These are phyloP conservation scores for Eueremaeus valkanovi DNA, from an alignment of 2,888 invertebrate species.

Conservation along the genomic window DNA sequence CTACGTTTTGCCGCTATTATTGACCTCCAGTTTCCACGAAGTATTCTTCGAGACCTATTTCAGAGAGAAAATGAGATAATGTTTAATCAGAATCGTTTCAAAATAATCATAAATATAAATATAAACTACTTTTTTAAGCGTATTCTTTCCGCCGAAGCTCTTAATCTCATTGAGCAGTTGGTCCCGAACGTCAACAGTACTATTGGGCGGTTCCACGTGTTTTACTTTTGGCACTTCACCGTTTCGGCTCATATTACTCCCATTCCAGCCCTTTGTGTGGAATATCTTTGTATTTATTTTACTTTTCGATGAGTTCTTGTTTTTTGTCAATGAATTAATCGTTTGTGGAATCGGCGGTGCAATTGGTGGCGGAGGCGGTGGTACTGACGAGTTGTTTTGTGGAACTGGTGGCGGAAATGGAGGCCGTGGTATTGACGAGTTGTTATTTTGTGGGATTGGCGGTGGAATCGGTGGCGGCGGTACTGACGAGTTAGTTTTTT, in stretches of 20 bases:
- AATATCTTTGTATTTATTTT: slow-evolving; percentile 8
- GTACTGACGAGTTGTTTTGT: slow-evolving; percentile 30
- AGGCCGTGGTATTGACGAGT: slow-evolving; percentile 22
- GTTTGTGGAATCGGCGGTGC: slow-evolving; percentile 33
- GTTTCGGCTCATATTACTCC: not conserved
- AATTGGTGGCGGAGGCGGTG: slow-evolving; percentile 34
- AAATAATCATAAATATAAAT: not conserved
- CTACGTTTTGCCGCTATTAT: not conserved
- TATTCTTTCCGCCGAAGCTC: slow-evolving; percentile 60
- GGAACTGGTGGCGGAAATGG: slow-evolving; percentile 35
- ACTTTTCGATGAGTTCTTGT: not conserved
- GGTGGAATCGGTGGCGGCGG: slow-evolving; percentile 37
- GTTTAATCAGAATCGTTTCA: not conserved
- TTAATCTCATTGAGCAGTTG: slow-evolving; percentile 67
- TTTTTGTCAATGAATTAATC: not conserved
- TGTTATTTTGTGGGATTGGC: slow-evolving; percentile 18
- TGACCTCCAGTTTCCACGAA: slow-evolving; percentile 32
- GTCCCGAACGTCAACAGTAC: slow-evolving; percentile 60
- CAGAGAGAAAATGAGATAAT: not conserved
- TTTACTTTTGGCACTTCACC: slow-evolving; percentile 36
- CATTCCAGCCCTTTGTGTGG: slow-evolving; percentile 36
- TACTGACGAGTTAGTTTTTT: slow-evolving; percentile 14
- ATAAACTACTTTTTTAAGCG: slow-evolving; percentile 49
- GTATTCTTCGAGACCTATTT: slow-evolving; percentile 17
- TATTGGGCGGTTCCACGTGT: not conserved